A percentile compares a stretch with the other conserved stretches of the same genome.
Conservation (phyloP, 2,797 vertebrate genomes). For the Myiothlypis chrysogaster region DNA sequence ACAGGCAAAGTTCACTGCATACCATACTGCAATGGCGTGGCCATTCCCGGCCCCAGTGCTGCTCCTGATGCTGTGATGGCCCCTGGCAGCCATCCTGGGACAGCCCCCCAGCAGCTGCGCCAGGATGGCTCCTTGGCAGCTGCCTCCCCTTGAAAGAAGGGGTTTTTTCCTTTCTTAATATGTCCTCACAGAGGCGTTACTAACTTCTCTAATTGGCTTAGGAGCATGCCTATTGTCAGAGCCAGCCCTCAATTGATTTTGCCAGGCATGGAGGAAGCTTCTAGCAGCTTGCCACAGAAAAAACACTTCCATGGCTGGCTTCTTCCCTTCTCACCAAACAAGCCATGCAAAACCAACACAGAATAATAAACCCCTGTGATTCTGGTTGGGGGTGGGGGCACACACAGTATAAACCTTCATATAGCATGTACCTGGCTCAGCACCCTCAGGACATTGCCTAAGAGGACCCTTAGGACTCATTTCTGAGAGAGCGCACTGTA, state of each 20-base stretch:
- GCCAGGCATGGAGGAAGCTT: not conserved
- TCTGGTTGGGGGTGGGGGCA: not conserved
- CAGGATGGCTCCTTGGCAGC: not conserved
- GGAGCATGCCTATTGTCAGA: not conserved
- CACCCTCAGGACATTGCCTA: not conserved
- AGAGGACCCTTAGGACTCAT: not conserved
- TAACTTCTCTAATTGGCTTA: not conserved
- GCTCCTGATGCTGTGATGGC: accelerated
- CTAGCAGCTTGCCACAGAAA: not conserved
- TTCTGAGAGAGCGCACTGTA: not conserved
- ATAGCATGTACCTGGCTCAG: not conserved
- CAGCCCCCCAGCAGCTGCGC: not conserved
- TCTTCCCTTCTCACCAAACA: not conserved
- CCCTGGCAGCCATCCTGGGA: accelerated
- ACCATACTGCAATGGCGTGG: accelerated
- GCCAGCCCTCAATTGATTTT: accelerated
- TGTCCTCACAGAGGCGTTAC: accelerated
- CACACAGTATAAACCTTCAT: accelerated
- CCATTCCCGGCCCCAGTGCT: accelerated
- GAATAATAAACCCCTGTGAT: not conserved
- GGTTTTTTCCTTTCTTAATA: not conserved
- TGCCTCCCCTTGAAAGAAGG: not conserved
- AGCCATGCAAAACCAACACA: not conserved
- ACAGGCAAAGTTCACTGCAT: not conserved
- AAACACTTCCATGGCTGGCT: not conserved